phyloP scores from a whole-genome alignment of 2,888 invertebrate genomes.

The Dione juno region DNA sequence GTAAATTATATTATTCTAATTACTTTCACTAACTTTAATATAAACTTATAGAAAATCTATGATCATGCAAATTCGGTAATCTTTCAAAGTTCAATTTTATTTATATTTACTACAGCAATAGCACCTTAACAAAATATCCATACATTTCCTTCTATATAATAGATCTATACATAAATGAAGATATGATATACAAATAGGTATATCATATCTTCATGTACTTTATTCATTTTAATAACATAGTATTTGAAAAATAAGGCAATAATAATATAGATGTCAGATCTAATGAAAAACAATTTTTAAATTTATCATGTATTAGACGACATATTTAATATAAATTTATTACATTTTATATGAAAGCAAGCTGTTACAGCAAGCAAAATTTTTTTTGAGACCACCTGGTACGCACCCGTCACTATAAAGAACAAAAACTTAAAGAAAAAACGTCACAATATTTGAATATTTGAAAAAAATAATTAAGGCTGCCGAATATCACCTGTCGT shows the following conservation, averaged over 20 bases:
- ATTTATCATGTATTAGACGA: conserved; percentile 16
- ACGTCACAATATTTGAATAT: conserved; percentile 83
- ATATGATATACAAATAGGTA: neutral
- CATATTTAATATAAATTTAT: conserved; percentile 31
- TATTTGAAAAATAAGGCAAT: neutral
- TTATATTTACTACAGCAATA: neutral
- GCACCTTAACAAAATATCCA: neutral
- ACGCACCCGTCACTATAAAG: conserved; percentile 70
- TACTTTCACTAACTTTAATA: neutral
- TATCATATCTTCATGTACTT: neutral
- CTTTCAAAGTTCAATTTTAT: conserved; percentile 41
- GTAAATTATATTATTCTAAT: neutral
- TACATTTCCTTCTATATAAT: too few relatives aligned
- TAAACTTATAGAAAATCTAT: neutral
- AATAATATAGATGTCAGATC: neutral
- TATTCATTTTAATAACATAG: neutral
- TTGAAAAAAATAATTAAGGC: conserved; percentile 83
- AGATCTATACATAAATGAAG: too few relatives aligned
- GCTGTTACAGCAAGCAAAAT: conserved; percentile 68
- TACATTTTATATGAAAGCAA: conserved; percentile 54
- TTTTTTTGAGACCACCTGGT: conserved; percentile 80
- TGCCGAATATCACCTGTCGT: conserved; percentile 81
- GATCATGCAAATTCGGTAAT: conserved; percentile 32
- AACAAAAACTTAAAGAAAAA: conserved; percentile 74
- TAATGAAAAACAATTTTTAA: neutral